Evolutionary conservation across 2,888 invertebrate genomes (phyloP).

Genomic region (Aphrophora alni): DNA sequence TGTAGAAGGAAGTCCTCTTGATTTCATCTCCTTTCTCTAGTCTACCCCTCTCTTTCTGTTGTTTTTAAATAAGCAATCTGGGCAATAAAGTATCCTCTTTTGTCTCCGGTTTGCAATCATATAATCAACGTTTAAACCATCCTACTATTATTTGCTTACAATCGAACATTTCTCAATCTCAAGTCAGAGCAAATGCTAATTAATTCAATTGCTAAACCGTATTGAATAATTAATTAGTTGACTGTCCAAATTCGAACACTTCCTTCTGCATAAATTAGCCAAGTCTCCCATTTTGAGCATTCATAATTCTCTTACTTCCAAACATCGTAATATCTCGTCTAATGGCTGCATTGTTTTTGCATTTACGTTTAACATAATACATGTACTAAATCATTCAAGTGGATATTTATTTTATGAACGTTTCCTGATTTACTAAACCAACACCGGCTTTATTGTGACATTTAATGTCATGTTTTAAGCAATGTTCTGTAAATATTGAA

Average conservation of each 20-base stretch:
- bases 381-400: neutral
- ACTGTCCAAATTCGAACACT: neutral
- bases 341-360: neutral
- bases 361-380: neutral
- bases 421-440: no score
- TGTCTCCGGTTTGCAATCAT: neutral
- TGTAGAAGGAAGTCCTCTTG: no score
- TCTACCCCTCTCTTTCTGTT: neutral
- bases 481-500: no score
- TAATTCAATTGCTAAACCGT: neutral
- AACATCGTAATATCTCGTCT: neutral
- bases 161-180: neutral
- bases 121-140: neutral
- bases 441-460: no score
- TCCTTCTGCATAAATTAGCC: neutral
- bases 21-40: no score
- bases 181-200: neutral
- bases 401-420: no score
- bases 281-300: neutral
- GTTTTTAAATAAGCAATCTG: neutral
- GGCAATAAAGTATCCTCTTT: neutral
- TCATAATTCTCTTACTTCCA: neutral
- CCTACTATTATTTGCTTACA: neutral
- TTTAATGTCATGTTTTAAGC: no score
- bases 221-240: slow-evolving; percentile 2